Percentiles rank a stretch among this genome's conserved stretches.
These are phyloP conservation scores for Opisthograptis luteolata DNA, from an alignment of 2,888 invertebrate species.

Conservation along the genomic window DNA sequence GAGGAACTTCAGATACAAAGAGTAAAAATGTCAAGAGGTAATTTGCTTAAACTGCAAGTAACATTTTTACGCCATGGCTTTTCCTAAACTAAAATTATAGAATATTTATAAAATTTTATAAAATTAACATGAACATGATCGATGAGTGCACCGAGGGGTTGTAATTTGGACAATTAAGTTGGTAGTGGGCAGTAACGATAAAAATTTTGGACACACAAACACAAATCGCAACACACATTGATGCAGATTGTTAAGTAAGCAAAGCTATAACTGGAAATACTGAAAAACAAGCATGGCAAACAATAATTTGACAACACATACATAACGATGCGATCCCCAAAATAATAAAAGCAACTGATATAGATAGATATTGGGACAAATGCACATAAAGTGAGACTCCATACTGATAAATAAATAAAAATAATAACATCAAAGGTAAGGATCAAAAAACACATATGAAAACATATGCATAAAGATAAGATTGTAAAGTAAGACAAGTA, in stretches of 20 bases:
- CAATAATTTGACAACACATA: constrained; percentile 25
- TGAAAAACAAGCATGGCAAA: constrained; percentile 33
- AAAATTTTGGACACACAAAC: constrained; percentile 77
- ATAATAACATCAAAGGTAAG: not conserved
- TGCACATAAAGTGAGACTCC: not conserved
- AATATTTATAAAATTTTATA: not conserved
- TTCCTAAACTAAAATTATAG: constrained; percentile 15
- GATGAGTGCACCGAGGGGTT: constrained; percentile 26
- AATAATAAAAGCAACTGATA: too few species aligned
- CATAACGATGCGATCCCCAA: constrained; percentile 12
- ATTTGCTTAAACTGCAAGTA: not conserved
- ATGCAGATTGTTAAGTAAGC: constrained; percentile 64
- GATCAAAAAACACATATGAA: constrained; percentile 2
- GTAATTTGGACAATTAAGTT: constrained; percentile 26
- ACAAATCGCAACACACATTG: constrained; percentile 76
- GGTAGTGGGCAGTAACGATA: constrained; percentile 34
- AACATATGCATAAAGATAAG: constrained; percentile 17
- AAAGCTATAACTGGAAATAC: constrained; percentile 17
- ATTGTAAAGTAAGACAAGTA: constrained; percentile 15
- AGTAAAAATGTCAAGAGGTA: not conserved
- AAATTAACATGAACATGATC: constrained; percentile 5
- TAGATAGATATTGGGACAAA: not conserved
- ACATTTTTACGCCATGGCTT: constrained; percentile 23
- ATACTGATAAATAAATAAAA: not conserved
- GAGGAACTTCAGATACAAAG: not conserved